A percentile compares a stretch with the other conserved stretches of the same genome.
Conservation (phyloP, 2,797 vertebrate genomes). For the Scyliorhinus canicula region DNA sequence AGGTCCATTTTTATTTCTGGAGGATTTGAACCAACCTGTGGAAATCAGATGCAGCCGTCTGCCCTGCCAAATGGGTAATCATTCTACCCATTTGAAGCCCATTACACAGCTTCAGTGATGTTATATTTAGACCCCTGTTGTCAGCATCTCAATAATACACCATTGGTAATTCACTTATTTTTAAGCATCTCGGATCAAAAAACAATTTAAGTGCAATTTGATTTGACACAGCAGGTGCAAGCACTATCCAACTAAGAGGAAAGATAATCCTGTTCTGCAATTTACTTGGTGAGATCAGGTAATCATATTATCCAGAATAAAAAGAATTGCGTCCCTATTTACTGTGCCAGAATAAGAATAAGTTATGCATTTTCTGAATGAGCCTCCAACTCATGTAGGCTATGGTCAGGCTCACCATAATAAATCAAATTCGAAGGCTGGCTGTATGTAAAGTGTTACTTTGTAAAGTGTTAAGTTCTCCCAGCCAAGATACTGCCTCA, state of each 20-base stretch:
- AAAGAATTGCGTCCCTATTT: neutral
- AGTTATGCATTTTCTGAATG: neutral
- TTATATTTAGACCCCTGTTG: neutral
- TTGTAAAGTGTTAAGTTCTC: too few species aligned
- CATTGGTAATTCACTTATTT: conserved; percentile 14
- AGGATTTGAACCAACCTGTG: neutral
- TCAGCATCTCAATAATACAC: neutral
- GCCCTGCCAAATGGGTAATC: neutral
- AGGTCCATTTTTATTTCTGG: neutral
- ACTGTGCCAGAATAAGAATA: neutral
- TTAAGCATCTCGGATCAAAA: neutral
- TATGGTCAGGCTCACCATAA: neutral
- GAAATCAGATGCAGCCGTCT: neutral
- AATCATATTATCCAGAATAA: neutral
- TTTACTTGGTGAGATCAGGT: neutral
- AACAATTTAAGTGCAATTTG: neutral
- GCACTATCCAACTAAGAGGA: neutral
- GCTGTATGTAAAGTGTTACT: too few species aligned
- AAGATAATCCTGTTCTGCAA: neutral
- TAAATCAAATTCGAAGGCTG: neutral
- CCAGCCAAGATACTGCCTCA: too few species aligned
- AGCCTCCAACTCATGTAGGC: neutral
- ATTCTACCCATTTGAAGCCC: neutral
- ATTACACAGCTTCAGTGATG: neutral
- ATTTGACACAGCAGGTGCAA: neutral